A percentile compares a stretch with the other conserved stretches of the same genome.
phyloP scores from a whole-genome alignment of 2,113 vertebrate genomes.

The Shinisaurus crocodilurus region DNA sequence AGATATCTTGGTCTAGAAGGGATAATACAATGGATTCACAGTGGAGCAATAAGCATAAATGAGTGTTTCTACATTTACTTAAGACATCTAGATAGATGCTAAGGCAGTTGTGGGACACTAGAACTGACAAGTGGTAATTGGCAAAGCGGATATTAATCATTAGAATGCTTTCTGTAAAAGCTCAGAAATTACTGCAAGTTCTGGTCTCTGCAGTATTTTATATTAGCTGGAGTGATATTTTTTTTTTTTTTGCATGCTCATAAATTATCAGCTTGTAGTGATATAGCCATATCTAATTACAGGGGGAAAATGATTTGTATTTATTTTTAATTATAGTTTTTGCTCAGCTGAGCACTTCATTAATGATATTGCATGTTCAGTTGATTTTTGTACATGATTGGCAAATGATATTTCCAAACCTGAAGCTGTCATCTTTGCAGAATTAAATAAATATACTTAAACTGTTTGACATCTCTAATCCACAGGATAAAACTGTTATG shows the following conservation, averaged over 20 bases:
- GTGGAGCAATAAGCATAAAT: constrained; percentile 35
- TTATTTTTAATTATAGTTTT: constrained; percentile 78
- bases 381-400: constrained; percentile 61
- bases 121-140: constrained; percentile 33
- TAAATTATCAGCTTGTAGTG: constrained; percentile 57
- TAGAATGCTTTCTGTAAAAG: constrained; percentile 47
- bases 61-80: constrained; percentile 1
- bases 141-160: constrained; percentile 36
- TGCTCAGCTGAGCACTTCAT: constrained; percentile 68
- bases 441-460: constrained; percentile 36
- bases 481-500: background rate
- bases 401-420: constrained; percentile 51
- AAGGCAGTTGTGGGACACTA: constrained; percentile 47
- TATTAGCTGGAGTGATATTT: constrained; percentile 49
- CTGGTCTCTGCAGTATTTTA: constrained; percentile 48
- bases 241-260: constrained; percentile 28
- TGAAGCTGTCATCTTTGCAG: constrained; percentile 33
- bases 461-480: constrained; percentile 19
- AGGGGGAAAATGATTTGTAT: constrained; percentile 64
- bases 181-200: constrained; percentile 44
- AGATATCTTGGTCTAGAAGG: constrained; percentile 15
- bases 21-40: constrained; percentile 6
- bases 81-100: constrained; percentile 30
- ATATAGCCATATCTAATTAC: constrained; percentile 62
- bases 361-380: constrained; percentile 63